A percentile compares a stretch with the other conserved stretches of the same genome.
These are phyloP conservation scores for cat (Felis catus) DNA, from an alignment of 2,113 vertebrate genomes.

Conservation along the genomic window F.catus_Fca126_mat1.0 CM031413.1:116535001-116535500, in stretches of 20 bases:
- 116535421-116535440: neutral
- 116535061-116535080: conserved; percentile 9
- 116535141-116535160: neutral
- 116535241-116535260: neutral
- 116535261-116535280: neutral
- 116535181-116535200: conserved; percentile 28
- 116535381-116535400: neutral
- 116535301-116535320: neutral
- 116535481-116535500: neutral
- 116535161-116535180: neutral
- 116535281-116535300: conserved; percentile 13
- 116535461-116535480: neutral
- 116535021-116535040: neutral
- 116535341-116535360: neutral
- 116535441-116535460: neutral
- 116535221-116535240: neutral
- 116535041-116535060: neutral
- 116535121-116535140: neutral
- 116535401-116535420: neutral
- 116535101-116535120: neutral
- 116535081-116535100: neutral
- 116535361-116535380: neutral
- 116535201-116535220: neutral
- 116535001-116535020: neutral
- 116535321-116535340: neutral